Conservation (phyloP, 1,140 invertebrate genomes). For the Battus philenor region DNA sequence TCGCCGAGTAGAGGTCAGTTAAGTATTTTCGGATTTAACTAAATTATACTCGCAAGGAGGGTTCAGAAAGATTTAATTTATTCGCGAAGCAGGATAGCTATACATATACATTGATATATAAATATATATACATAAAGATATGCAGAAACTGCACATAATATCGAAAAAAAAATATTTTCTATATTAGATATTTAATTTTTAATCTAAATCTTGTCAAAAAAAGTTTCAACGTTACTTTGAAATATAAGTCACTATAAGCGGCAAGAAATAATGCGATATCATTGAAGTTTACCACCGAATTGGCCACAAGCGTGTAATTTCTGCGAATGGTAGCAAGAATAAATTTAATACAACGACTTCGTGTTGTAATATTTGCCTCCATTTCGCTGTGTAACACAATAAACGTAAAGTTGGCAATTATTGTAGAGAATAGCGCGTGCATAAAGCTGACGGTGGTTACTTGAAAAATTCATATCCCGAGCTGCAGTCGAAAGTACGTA, state of each 20-base stretch:
- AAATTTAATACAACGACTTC: slow-evolving; percentile 10
- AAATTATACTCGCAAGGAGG: too few species aligned
- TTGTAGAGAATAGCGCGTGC: slow-evolving; percentile 21
- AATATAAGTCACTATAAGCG: neutral
- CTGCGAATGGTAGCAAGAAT: neutral
- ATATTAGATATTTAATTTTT: too few species aligned
- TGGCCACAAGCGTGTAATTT: slow-evolving; percentile 2
- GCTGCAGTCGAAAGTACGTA: neutral
- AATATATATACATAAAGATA: too few species aligned
- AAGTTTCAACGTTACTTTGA: too few species aligned
- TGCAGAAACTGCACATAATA: too few species aligned
- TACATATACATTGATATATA: too few species aligned
- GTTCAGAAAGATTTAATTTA: too few species aligned
- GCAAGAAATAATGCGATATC: slow-evolving; percentile 1
- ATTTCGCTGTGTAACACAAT: slow-evolving; percentile 11
- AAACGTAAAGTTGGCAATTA: slow-evolving; percentile 15
- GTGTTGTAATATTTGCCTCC: slow-evolving; percentile 3
- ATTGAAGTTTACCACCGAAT: slow-evolving; percentile 5
- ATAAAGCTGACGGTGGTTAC: slow-evolving; percentile 21
- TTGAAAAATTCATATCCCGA: slow-evolving; percentile 24
- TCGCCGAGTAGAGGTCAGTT: too few species aligned
- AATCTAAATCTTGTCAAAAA: too few species aligned
- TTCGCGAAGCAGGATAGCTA: too few species aligned
- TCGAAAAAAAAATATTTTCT: too few species aligned
- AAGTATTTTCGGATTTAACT: too few species aligned